phyloP scores from a whole-genome alignment of 2,113 vertebrate species.

The Sapajus apella region DNA sequence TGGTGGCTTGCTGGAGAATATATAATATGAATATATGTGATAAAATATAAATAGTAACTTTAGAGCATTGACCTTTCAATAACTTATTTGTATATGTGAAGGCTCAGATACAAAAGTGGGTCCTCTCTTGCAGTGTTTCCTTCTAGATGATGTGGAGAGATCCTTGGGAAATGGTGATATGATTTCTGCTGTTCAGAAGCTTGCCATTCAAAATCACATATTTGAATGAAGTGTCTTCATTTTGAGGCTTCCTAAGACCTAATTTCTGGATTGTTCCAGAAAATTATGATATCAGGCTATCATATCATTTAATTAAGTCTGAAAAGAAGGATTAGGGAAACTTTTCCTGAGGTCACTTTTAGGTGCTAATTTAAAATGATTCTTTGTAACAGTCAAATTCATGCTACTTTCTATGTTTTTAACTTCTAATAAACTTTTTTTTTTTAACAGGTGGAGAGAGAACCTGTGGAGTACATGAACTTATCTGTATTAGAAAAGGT shows the following conservation, averaged over 20 bases:
- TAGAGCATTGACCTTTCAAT: background rate
- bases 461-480: constrained; percentile 98
- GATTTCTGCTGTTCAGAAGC: background rate
- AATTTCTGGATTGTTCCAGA: background rate
- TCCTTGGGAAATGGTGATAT: background rate
- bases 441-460: constrained; percentile 94
- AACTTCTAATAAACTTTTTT: constrained; percentile 77
- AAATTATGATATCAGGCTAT: background rate
- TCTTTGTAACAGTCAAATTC: constrained; percentile 13
- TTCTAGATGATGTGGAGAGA: background rate
- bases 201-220: background rate
- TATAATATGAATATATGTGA: background rate
- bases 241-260: background rate
- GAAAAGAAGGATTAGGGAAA: background rate
- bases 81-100: background rate
- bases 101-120: background rate
- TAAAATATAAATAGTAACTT: background rate
- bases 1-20: background rate
- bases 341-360: constrained; percentile 36
- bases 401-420: constrained; percentile 52
- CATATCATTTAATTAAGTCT: background rate
- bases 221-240: background rate
- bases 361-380: background rate
- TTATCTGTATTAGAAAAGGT: constrained; percentile 99
- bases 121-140: background rate